Percentiles rank a stretch among this genome's conserved stretches.
Conservation (phyloP, 2,113 vertebrate species). For the Scortum barcoo region DNA sequence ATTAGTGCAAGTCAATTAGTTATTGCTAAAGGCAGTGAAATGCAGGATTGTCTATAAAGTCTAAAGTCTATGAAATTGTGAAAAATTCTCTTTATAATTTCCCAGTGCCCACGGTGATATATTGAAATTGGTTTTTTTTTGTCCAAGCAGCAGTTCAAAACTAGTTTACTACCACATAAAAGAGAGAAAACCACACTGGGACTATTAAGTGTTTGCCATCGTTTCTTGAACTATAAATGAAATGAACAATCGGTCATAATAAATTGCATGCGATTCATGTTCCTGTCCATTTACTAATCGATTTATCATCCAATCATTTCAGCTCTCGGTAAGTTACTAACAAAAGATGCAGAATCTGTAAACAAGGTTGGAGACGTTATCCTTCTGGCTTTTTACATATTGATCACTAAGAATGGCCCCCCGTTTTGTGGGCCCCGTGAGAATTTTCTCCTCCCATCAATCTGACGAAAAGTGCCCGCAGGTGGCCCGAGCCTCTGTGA, state of each 20-base stretch:
- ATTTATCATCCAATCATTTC: not conserved
- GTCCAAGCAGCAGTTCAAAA: not conserved
- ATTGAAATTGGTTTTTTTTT: not conserved
- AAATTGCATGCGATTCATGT: not conserved
- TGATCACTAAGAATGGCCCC: not conserved
- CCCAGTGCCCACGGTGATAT: too few relatives aligned
- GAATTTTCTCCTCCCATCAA: conserved; percentile 52
- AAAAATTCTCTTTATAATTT: not conserved
- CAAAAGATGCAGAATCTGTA: too few relatives aligned
- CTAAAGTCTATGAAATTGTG: not conserved
- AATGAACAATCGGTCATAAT: not conserved
- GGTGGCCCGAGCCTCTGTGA: conserved; percentile 38
- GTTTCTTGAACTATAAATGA: not conserved
- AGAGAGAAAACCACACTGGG: not conserved
- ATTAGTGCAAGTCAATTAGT: not conserved
- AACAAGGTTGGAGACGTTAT: too few relatives aligned
- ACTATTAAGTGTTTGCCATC: not conserved
- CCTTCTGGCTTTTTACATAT: conserved; percentile 37
- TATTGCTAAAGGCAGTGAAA: not conserved
- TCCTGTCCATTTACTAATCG: not conserved
- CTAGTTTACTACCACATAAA: not conserved
- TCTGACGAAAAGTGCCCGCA: conserved; percentile 51
- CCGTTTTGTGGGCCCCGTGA: conserved; percentile 25
- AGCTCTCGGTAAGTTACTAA: not conserved
- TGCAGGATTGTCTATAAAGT: not conserved